Conservation (phyloP, 2,888 invertebrate species). For the Aelia acuminata region DNA sequence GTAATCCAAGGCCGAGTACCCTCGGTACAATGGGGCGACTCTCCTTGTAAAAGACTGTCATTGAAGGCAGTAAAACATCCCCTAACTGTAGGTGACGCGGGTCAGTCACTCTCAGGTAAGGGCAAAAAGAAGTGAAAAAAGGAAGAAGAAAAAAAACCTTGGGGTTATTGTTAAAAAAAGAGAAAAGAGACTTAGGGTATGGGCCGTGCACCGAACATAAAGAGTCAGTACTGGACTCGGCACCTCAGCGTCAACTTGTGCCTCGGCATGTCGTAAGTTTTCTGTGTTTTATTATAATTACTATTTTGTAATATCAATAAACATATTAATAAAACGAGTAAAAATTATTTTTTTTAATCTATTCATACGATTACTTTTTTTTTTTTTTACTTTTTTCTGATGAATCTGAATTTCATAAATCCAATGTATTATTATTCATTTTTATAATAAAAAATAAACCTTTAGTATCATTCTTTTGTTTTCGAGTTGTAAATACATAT, state of each 20-base stretch:
- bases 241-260: neutral
- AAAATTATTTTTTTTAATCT: too few relatives aligned
- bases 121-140: slow-evolving; percentile 48
- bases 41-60: slow-evolving; percentile 1
- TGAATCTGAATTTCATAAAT: too few relatives aligned
- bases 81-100: slow-evolving; percentile 11
- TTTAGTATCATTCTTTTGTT: too few relatives aligned
- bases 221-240: neutral
- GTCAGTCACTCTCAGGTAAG: slow-evolving; percentile 26
- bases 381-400: too few relatives aligned
- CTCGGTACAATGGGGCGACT: neutral
- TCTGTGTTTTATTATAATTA: neutral
- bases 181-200: neutral
- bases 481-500: too few relatives aligned
- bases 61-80: slow-evolving; percentile 47
- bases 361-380: too few relatives aligned
- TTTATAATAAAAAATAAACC: too few relatives aligned
- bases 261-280: neutral
- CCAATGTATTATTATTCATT: too few relatives aligned
- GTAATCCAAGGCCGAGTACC: slow-evolving; percentile 23
- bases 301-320: neutral
- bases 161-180: slow-evolving; percentile 49
- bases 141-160: slow-evolving; percentile 4
- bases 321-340: too few relatives aligned
- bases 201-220: neutral